Evolutionary conservation across 2,113 vertebrate species (phyloP), one percentile per base, ranked within the genome.

Genomic region (Tonatia bakeri): DNA sequence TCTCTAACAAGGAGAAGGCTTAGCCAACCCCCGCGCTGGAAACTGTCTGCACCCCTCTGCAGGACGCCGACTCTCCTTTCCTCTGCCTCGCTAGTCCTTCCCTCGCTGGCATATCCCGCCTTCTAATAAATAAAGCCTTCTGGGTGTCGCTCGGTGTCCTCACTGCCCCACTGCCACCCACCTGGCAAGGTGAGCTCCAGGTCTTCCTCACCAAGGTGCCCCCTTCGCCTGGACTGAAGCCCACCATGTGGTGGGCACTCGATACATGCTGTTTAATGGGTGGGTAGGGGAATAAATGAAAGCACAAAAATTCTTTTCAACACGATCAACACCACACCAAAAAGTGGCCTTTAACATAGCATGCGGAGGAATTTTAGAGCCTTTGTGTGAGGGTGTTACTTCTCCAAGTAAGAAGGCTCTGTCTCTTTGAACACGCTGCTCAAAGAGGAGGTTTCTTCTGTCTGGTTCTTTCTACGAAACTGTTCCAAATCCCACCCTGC

Each of bases 111-210:
- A 0, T 9, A 17, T 13, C 6, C 13, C 1, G 2, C 16, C 22
- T 45, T 31, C 40, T 9, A 31, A 11, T 22, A 33, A n/a, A n/a
- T n/a, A n/a, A n/a, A 0, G 1, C 26, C 7, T 2, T 12, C 52
- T 4, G 3, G 8, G 64, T 36, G 4, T 8, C 1, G 6, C 5
- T 54, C 31, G 4, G 2, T 33, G 40, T 31, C 11, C 2, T 14
- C 0, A 14, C 76, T 19, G 4, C 22, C 61, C 20, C 16, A 2
- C 28, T 13, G 5, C 28, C 8, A 1, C 43, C 43, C 12, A 10
- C 31, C 45, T 1, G 0, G 43, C 7, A 5, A 65, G 8, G 43
- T 1, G 17, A 72, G 8, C 40, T 64, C 40, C 3, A 5, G 7
- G n/a, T 54, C 54, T 64, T 31, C 15, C 10, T 38, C 61, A 50